Percentiles rank a stretch among this genome's conserved stretches.
These are phyloP conservation scores for Byasa hedistus DNA, from an alignment of 2,888 invertebrate genomes.

Conservation along the genomic window DNA sequence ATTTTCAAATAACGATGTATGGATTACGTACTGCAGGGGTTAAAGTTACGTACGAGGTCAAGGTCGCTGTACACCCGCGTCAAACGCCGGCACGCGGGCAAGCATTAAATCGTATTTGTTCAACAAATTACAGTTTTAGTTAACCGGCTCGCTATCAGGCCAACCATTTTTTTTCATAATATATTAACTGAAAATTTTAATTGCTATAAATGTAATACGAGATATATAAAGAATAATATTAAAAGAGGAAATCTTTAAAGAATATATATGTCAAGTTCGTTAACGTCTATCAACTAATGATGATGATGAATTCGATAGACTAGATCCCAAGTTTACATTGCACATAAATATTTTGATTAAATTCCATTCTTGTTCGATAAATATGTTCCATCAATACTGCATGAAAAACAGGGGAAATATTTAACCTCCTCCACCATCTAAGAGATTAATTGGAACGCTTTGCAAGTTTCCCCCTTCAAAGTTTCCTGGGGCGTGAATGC, in stretches of 20 bases:
- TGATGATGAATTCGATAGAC: no score
- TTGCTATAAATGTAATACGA: no score
- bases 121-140: conserved; percentile 5
- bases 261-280: no score
- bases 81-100: conserved; percentile 9
- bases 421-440: conserved; percentile 22
- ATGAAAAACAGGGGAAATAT: not conserved
- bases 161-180: no score
- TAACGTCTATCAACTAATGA: no score
- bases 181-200: no score
- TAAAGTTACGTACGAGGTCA: conserved; percentile 20
- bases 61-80: conserved; percentile 21
- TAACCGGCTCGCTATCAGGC: no score
- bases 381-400: not conserved
- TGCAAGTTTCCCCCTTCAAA: conserved; percentile 44
- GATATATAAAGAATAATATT: no score
- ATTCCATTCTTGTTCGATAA: no score
- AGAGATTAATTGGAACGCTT: conserved; percentile 38
- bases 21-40: conserved; percentile 1
- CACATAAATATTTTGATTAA: no score
- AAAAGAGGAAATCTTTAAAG: no score
- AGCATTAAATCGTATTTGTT: conserved; percentile 20
- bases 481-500: conserved; percentile 46
- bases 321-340: no score
- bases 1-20: conserved; percentile 5